Conservation (phyloP, 2,888 invertebrate species). For the Strigamia maritima region DNA sequence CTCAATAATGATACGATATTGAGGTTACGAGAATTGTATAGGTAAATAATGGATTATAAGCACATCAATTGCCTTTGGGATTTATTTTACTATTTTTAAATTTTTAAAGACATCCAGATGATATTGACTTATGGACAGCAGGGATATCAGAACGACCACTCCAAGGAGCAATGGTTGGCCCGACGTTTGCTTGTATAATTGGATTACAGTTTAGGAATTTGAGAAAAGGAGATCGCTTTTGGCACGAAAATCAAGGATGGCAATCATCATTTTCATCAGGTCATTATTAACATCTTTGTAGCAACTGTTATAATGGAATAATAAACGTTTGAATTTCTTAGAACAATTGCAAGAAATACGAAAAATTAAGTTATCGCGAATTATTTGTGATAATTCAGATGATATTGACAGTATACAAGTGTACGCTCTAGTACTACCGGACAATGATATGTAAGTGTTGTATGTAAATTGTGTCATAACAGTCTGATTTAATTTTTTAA, state of each 20-base stretch:
- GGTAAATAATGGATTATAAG: constrained; percentile 60
- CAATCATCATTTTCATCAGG: constrained; percentile 43
- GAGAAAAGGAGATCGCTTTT: constrained; percentile 44
- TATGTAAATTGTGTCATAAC: too few species aligned
- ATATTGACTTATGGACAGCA: constrained; percentile 48
- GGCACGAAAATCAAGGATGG: constrained; percentile 43
- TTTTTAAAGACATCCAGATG: constrained; percentile 41
- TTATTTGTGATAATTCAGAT: constrained; percentile 44
- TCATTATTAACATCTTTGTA: constrained; percentile 35
- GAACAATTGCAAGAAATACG: constrained; percentile 44
- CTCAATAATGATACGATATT: constrained; percentile 85
- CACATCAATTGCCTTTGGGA: neutral
- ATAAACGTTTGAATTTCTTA: neutral
- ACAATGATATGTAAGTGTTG: constrained; percentile 42
- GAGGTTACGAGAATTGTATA: constrained; percentile 77
- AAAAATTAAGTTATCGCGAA: constrained; percentile 42
- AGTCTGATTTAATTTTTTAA: neutral
- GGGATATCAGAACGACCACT: constrained; percentile 48
- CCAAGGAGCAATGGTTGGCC: constrained; percentile 48
- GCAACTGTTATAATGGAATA: neutral
- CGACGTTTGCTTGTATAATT: constrained; percentile 49
- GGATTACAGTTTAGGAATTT: constrained; percentile 47
- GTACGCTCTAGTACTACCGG: constrained; percentile 42
- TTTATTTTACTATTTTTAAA: neutral
- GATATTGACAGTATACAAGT: constrained; percentile 42